These are phyloP conservation scores for Euzetes globulus DNA, from an alignment of 2,888 invertebrate species.

Conservation along the genomic window DNA sequence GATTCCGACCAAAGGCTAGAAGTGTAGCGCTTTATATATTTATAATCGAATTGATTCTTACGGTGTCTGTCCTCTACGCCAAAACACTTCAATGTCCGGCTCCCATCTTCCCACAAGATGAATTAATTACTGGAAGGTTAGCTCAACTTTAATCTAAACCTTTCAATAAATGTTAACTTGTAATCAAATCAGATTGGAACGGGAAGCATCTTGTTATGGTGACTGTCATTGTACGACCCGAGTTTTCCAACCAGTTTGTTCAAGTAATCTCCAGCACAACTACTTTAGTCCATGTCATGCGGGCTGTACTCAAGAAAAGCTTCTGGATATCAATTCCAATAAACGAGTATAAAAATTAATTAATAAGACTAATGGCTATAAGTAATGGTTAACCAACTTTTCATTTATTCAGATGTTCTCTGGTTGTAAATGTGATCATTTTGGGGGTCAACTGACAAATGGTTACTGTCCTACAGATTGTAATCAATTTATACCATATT, in stretches of 20 bases:
- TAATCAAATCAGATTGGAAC: background rate
- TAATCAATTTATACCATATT: constrained; percentile 47
- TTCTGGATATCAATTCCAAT: constrained; percentile 11
- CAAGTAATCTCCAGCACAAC: constrained; percentile 46
- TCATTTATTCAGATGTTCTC: constrained; percentile 38
- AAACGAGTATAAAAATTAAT: constrained; percentile 30
- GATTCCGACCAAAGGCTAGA: constrained; percentile 23
- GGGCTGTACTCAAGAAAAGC: constrained; percentile 51
- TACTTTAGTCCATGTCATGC: constrained; percentile 68
- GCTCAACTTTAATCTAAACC: background rate
- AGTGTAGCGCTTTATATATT: constrained; percentile 31
- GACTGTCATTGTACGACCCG: constrained; percentile 38
- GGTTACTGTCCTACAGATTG: constrained; percentile 56
- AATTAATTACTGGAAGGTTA: background rate
- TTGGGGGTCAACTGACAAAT: constrained; percentile 45
- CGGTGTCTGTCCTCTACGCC: background rate
- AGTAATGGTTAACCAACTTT: too few relatives aligned
- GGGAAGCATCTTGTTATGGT: constrained; percentile 37
- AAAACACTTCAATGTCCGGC: constrained; percentile 24
- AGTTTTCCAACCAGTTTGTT: constrained; percentile 41
- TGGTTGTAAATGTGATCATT: constrained; percentile 19
- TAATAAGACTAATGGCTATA: background rate
- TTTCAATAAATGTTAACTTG: too few relatives aligned
- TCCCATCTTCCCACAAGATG: background rate
- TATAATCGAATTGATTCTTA: constrained; percentile 27